These are phyloP conservation scores for Ceratina australensis DNA, from an alignment of 1,140 invertebrate species.

Conservation along the genomic window DNA sequence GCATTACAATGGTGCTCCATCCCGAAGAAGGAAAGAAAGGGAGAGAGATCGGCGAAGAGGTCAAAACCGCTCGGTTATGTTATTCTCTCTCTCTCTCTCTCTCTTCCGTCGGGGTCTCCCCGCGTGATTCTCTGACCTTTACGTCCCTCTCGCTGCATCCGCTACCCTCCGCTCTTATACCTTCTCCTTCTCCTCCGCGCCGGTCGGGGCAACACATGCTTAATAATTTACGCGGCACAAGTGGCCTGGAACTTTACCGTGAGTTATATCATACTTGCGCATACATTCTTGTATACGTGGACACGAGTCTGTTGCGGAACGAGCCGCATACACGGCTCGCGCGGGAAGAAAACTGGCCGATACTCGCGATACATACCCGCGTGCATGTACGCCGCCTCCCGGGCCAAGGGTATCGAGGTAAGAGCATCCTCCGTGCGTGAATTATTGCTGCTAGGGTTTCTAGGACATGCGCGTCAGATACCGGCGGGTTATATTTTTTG, in stretches of 20 bases:
- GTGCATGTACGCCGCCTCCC: not conserved
- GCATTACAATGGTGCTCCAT: conserved; percentile 61
- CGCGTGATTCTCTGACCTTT: conserved; percentile 45
- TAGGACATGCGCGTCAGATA: conserved; percentile 58
- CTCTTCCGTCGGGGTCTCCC: not conserved
- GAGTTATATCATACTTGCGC: conserved; percentile 69
- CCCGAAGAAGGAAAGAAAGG: not conserved
- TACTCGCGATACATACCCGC: conserved; percentile 31
- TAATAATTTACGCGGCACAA: conserved; percentile 72
- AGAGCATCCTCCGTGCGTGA: conserved; percentile 66
- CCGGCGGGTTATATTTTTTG: conserved; percentile 60
- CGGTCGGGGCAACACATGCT: conserved; percentile 67
- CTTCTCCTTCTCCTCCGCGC: conserved; percentile 8
- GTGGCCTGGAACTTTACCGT: conserved; percentile 69
- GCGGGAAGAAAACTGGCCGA: conserved; percentile 49
- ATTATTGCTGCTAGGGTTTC: conserved; percentile 66
- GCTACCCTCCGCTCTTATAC: not conserved
- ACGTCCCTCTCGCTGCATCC: conserved; percentile 17
- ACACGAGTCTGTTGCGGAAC: conserved; percentile 41
- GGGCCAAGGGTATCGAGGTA: conserved; percentile 50
- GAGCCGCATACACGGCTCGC: conserved; percentile 3
- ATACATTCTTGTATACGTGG: conserved; percentile 60
- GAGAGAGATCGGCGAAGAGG: conserved; percentile 13
- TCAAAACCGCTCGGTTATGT: conserved; percentile 2
- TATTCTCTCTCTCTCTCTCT: conserved; percentile 9